A percentile compares a stretch with the other conserved stretches of the same genome.
phyloP scores from a whole-genome alignment of 2,113 vertebrate genomes.

The Glaucomys volans region DNA sequence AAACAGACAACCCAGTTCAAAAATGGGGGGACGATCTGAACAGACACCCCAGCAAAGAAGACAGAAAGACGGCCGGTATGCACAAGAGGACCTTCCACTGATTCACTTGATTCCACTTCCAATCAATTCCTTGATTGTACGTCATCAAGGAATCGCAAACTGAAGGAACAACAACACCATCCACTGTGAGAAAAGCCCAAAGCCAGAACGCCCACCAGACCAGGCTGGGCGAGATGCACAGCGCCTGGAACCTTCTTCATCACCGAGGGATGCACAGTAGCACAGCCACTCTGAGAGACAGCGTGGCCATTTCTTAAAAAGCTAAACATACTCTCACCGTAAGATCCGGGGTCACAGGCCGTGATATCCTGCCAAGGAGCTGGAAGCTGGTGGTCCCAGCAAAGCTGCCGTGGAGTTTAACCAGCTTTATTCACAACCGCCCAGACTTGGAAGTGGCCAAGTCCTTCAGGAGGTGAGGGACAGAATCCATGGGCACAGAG shows the following conservation, averaged over 20 bases:
- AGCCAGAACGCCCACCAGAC: too few relatives aligned
- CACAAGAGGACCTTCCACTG: neutral
- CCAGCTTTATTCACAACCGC: neutral
- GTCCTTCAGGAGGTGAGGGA: neutral
- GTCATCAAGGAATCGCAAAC: neutral
- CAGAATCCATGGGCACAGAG: too few relatives aligned
- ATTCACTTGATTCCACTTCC: too few relatives aligned
- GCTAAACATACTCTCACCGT: too few relatives aligned
- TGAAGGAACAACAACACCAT: neutral
- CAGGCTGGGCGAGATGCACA: neutral
- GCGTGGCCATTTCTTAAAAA: neutral
- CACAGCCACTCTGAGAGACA: neutral
- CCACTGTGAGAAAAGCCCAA: too few relatives aligned
- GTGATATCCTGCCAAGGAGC: too few relatives aligned
- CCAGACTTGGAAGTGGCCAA: neutral
- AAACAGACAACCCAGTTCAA: neutral
- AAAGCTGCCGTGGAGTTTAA: neutral
- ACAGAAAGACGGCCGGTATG: neutral
- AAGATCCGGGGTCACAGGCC: too few relatives aligned
- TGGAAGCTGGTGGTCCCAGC: too few relatives aligned
- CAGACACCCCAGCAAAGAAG: neutral
- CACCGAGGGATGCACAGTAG: neutral
- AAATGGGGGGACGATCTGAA: neutral
- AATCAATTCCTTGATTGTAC: too few relatives aligned
- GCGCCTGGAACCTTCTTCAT: too few relatives aligned